Conservation (phyloP, 2,113 vertebrate species). For the Pterocles gutturalis region DNA sequence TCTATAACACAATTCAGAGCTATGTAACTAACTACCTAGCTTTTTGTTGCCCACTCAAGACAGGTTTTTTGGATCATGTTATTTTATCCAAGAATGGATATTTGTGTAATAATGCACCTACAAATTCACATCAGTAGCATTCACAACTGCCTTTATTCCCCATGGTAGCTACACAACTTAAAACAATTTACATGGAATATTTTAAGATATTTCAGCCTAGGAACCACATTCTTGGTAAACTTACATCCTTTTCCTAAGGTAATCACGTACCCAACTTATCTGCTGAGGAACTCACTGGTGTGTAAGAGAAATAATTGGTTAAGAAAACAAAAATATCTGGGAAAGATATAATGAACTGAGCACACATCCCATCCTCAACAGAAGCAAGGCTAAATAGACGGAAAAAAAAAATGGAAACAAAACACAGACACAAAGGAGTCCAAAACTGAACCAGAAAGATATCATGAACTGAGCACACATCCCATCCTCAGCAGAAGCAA, state of each 20-base stretch:
- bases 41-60: neutral
- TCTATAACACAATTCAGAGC: neutral
- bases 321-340: neutral
- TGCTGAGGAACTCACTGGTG: neutral
- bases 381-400: neutral
- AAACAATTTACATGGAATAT: neutral
- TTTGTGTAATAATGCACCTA: neutral
- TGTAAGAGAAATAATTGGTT: neutral
- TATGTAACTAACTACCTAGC: neutral
- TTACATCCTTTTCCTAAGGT: neutral
- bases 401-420: neutral
- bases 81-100: neutral
- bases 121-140: neutral
- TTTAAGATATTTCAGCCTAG: neutral
- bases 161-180: neutral
- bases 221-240: neutral
- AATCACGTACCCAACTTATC: neutral
- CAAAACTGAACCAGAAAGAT: too few relatives aligned
- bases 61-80: neutral
- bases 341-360: neutral
- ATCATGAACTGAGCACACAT: neutral
- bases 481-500: neutral
- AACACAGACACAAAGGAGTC: neutral
- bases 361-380: neutral
- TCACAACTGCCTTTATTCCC: neutral